Base-by-base conservation (phyloP, 2,797 vertebrate species). In the Botia almorhae region DNA sequence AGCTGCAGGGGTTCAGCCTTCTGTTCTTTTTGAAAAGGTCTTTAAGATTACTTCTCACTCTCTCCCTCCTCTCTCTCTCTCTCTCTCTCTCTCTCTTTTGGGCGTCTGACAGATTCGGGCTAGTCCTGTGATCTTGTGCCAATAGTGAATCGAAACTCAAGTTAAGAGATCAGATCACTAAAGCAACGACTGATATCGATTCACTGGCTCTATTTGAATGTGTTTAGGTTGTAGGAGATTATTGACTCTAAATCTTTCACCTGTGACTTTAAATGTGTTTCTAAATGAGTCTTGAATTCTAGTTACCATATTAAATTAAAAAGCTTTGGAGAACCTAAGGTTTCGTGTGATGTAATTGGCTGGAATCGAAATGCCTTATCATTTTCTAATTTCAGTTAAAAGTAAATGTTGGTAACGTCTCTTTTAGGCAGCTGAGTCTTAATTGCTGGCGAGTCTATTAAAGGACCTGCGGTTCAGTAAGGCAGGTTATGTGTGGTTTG, bases 401-500 rank as follows among this genome's bases (percentile, higher is more conserved):
- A n/a, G n/a, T n/a, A n/a, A n/a, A n/a, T n/a, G n/a, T n/a, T n/a
- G n/a, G n/a, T n/a, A n/a, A n/a, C n/a, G 12, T 26, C 36, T 36
- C 83, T 69, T 33, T 67, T 85, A 96, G 96, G 90, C 83, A 68
- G 81, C 89, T 55, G 87, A 93, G 89, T 97, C 48, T 90, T 95
- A 61, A 90, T 94, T 76, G 93, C 94, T 79, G 92, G 93, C 70
- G 90, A 96, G 74, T 91, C 93, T 16, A 91, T 95, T 86, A 91
- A 82, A 29, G 94, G 96, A 82, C 87, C 90, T 7, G 88, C 94
- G 82, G 85, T 93, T 7, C 88, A 94, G 58, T 88, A 91, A 0
- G 91, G 91, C 94, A 92, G 63, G 84, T 68, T 68, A 51, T 71
- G 4, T 29, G 29, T 2, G n/a, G 7, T 6, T 11, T 51, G 10